Conservation (phyloP, 2,113 vertebrate species). For the Dicaeum eximium region DNA sequence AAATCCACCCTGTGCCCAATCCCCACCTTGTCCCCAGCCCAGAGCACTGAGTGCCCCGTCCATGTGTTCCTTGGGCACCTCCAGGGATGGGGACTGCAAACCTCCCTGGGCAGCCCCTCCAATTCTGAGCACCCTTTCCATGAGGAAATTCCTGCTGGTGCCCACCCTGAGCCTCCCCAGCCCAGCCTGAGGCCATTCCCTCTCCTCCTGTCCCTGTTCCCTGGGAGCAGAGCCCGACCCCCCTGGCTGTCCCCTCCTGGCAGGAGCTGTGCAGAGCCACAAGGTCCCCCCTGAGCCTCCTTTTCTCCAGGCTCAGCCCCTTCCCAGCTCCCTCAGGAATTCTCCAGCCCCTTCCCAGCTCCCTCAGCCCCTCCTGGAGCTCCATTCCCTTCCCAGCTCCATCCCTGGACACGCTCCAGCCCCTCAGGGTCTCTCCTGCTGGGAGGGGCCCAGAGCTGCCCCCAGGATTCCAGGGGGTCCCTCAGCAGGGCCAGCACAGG, state of each 20-base stretch:
- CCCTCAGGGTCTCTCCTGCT: not conserved
- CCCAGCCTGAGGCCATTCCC: not conserved
- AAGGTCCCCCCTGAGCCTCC: not conserved
- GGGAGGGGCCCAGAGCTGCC: not conserved
- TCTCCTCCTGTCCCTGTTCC: not conserved
- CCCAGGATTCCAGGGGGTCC: not conserved
- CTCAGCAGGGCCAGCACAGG: not conserved
- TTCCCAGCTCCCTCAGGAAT: not conserved
- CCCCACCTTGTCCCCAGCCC: not conserved
- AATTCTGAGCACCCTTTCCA: not conserved
- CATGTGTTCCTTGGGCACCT: not conserved
- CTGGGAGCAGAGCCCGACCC: not conserved
- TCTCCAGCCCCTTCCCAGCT: too few species aligned
- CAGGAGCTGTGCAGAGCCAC: not conserved
- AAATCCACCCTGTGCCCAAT: not conserved
- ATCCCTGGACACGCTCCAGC: not conserved
- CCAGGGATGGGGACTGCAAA: not conserved
- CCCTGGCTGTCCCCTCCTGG: not conserved
- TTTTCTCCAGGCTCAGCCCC: not conserved
- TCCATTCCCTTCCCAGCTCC: not conserved
- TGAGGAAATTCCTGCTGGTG: not conserved
- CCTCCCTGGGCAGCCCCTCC: not conserved
- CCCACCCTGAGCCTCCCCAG: not conserved
- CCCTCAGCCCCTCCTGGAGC: too few species aligned
- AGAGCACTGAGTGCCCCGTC: rapidly evolving